A percentile compares a stretch with the other conserved stretches of the same genome.
Evolutionary conservation across 2,888 invertebrate genomes (phyloP).

Genomic region (Ernsta delagoae): DNA sequence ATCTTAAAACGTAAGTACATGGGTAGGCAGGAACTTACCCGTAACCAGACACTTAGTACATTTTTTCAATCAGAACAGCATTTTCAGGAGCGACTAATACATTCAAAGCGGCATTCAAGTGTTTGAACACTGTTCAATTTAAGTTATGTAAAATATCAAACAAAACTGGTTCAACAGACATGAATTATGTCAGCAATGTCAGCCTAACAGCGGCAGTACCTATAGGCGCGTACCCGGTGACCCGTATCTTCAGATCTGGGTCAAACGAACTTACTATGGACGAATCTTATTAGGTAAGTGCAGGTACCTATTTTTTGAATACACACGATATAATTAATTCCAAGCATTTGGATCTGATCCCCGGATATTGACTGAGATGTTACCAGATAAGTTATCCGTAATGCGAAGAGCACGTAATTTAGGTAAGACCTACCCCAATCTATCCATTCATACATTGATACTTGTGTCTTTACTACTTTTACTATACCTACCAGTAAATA

Average conservation of each 20-base stretch:
- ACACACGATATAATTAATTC: conserved; percentile 12
- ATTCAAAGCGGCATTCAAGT: conserved; percentile 25
- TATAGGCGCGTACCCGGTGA: conserved; percentile 61
- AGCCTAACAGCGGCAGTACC: conserved; percentile 39
- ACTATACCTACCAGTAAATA: too few species aligned
- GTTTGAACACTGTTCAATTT: conserved; percentile 31
- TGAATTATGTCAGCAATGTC: conserved; percentile 53
- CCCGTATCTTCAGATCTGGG: conserved; percentile 73
- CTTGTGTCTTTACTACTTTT: too few species aligned
- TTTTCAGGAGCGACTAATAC: neutral
- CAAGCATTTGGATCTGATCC: neutral
- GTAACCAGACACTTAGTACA: neutral
- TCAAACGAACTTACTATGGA: conserved; percentile 60
- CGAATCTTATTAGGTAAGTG: conserved; percentile 11
- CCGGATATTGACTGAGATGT: neutral
- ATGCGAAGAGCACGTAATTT: neutral
- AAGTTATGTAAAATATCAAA: conserved; percentile 52
- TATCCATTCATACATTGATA: too few species aligned
- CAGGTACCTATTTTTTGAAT: conserved; percentile 7
- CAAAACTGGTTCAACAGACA: conserved; percentile 57
- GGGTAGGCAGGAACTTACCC: too few species aligned
- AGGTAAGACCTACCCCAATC: too few species aligned
- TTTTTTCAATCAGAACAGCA: neutral
- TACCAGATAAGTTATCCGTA: too few species aligned
- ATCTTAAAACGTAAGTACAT: too few species aligned